Conservation (phyloP, 1,140 invertebrate genomes). For the Trichoplusia ni region DNA sequence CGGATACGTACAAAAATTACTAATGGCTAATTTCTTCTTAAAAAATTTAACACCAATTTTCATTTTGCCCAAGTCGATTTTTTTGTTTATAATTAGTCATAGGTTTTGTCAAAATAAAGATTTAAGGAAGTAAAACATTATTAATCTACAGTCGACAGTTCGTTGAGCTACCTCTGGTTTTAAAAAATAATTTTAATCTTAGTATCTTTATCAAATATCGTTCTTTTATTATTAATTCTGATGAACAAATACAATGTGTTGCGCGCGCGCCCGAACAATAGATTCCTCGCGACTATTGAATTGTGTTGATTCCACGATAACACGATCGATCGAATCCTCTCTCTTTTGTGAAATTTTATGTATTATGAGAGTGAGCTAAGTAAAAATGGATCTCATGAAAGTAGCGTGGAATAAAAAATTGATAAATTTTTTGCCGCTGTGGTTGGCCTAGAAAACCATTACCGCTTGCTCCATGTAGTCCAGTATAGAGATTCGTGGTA, state of each 20-base stretch:
- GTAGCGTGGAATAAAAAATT: neutral
- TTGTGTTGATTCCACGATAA: slow-evolving; percentile 48
- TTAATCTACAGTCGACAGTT: neutral
- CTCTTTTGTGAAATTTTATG: slow-evolving; percentile 52
- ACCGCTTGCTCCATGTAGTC: too few species aligned
- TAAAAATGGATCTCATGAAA: neutral
- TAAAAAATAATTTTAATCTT: neutral
- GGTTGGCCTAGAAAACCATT: too few species aligned
- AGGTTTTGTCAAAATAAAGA: too few species aligned
- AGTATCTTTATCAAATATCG: neutral
- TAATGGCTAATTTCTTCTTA: too few species aligned
- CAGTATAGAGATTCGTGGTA: too few species aligned
- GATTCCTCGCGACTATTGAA: slow-evolving; percentile 45
- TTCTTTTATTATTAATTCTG: slow-evolving; percentile 15
- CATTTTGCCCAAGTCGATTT: too few species aligned
- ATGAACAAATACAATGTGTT: neutral
- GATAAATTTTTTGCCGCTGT: too few species aligned
- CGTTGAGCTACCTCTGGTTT: neutral
- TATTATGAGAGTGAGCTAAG: slow-evolving; percentile 5
- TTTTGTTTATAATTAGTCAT: too few species aligned
- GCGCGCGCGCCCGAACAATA: slow-evolving; percentile 33
- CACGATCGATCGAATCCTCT: slow-evolving; percentile 43
- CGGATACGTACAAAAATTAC: too few species aligned
- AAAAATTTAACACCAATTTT: too few species aligned
- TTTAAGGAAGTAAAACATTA: neutral